Evolutionary conservation across 2,888 invertebrate genomes (phyloP), one percentile per base, ranked within the genome.

Genomic region (Leptinotarsa peninsularis): DNA sequence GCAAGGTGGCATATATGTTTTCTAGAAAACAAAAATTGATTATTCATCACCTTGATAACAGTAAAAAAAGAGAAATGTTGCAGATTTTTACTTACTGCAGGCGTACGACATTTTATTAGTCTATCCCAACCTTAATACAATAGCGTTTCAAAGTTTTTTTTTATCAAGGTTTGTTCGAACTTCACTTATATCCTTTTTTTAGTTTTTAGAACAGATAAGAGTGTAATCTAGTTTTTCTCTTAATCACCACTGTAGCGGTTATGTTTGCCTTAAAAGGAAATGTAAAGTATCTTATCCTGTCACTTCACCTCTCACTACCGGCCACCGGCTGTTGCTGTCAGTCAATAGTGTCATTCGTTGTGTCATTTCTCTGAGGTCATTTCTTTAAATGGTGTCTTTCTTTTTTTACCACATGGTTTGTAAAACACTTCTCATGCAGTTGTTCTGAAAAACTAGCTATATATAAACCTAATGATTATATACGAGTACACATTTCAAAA

Each of bases 1-100:
- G 99, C 86, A 99, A 90, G 73, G 98, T 94, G 79, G 98, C 96
- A 90, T 96, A 98, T 88, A 95, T 94, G 88, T 93, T 95, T 89
- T 95, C 96, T 96, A 72, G 23, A 81, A 79, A 50, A 73, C 76
- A 66, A 69, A 68, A 50, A 63, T 49, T 54, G 13, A 75, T 23
- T 17, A 13, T 66, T 21, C 17, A 70, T 66, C 23, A 63, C 49
- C 50, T 13, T 60, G 54, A 14, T 27, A 67, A 52, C 49, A 60
- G 18, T 15, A 18, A 49, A 71, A 15, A 23, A 27, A 15, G 58
- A 5, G 49, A 66, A 49, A 21, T 56, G 21, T 33, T 18, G 60
- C 21, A 74, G 73, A 78, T n/a, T 49, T 70, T 21, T 78, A 85
- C 86, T 85, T 83, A 87, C 86, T 86, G 76, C 83, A 83, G 69